A percentile compares a stretch with the other conserved stretches of the same genome.
Evolutionary conservation across 1,140 invertebrate species (phyloP).

Genomic region (Physella acuta): DNA sequence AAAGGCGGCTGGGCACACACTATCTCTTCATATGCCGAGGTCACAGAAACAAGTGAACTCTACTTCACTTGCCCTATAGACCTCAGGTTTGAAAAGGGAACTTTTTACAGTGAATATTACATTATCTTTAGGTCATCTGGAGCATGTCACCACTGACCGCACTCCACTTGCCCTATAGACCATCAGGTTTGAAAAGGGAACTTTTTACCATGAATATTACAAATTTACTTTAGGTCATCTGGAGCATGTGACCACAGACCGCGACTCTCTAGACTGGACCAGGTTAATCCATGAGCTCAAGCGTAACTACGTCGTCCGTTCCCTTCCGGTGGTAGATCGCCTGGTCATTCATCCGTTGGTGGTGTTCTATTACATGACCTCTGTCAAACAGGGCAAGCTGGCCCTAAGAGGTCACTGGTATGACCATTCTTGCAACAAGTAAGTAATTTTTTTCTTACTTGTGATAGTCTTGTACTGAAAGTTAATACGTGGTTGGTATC

Average conservation of each 20-base stretch:
- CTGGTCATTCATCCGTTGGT: constrained; percentile 6
- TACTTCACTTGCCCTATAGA: no score
- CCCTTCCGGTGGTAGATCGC: not conserved
- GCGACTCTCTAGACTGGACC: not conserved
- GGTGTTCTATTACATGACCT: not conserved
- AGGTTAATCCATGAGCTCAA: not conserved
- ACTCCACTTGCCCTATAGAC: no score
- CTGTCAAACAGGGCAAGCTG: not conserved
- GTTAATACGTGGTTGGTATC: no score
- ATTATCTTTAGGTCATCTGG: no score
- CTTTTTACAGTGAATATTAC: no score
- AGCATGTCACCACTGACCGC: no score
- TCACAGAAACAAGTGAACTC: no score
- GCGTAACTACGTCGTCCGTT: not conserved
- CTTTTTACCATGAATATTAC: no score
- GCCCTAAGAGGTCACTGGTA: not conserved
- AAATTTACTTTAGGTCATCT: not conserved
- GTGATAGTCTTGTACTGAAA: not conserved
- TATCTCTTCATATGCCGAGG: no score
- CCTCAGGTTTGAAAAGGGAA: no score
- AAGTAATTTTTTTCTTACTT: not conserved
- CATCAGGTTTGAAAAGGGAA: no score
- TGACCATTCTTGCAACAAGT: constrained; percentile 14
- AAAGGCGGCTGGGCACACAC: no score
- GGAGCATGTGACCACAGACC: constrained; percentile 2